Percentiles rank a stretch among this genome's conserved stretches.
These are phyloP conservation scores for Aplochiton taeniatus DNA, from an alignment of 2,797 vertebrate species.

Conservation along the genomic window DNA sequence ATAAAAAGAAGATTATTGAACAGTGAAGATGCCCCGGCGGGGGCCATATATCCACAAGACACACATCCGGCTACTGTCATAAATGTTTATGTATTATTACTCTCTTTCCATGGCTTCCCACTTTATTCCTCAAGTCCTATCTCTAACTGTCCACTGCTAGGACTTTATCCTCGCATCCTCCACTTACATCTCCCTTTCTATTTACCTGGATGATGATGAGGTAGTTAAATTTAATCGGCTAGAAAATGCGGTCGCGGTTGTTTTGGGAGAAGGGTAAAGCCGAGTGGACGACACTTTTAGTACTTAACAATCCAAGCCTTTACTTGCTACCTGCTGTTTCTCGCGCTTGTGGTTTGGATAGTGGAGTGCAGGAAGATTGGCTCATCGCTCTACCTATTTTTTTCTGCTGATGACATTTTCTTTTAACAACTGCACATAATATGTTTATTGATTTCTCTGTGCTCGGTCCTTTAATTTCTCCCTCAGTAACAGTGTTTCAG, in stretches of 20 bases:
- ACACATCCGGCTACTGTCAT: slow-evolving; percentile 46
- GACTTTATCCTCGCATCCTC: too few relatives aligned
- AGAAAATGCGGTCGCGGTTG: slow-evolving; percentile 73
- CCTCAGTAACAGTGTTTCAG: slow-evolving; percentile 62
- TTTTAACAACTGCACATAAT: slow-evolving; percentile 73
- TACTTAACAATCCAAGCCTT: slow-evolving; percentile 55
- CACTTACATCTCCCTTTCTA: slow-evolving; percentile 36
- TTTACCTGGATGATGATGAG: slow-evolving; percentile 50
- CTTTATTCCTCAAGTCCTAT: slow-evolving; percentile 39
- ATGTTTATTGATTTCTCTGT: slow-evolving; percentile 77
- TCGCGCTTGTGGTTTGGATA: slow-evolving; percentile 65
- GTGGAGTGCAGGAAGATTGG: slow-evolving; percentile 45
- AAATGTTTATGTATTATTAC: slow-evolving; percentile 75
- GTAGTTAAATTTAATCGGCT: slow-evolving; percentile 80
- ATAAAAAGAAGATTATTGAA: slow-evolving; percentile 44
- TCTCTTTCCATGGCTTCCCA: slow-evolving; percentile 54
- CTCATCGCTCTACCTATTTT: slow-evolving; percentile 63
- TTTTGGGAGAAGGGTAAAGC: slow-evolving; percentile 56
- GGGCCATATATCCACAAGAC: slow-evolving; percentile 41
- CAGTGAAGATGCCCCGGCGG: slow-evolving; percentile 36
- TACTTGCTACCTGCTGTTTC: slow-evolving; percentile 63
- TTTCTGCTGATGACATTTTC: slow-evolving; percentile 73
- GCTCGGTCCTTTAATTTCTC: slow-evolving; percentile 71
- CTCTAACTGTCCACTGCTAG: slow-evolving; percentile 17
- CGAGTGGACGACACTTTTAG: slow-evolving; percentile 32